Evolutionary conservation across 2,113 vertebrate species (phyloP).

Genomic region (Actinemys pallida): DNA sequence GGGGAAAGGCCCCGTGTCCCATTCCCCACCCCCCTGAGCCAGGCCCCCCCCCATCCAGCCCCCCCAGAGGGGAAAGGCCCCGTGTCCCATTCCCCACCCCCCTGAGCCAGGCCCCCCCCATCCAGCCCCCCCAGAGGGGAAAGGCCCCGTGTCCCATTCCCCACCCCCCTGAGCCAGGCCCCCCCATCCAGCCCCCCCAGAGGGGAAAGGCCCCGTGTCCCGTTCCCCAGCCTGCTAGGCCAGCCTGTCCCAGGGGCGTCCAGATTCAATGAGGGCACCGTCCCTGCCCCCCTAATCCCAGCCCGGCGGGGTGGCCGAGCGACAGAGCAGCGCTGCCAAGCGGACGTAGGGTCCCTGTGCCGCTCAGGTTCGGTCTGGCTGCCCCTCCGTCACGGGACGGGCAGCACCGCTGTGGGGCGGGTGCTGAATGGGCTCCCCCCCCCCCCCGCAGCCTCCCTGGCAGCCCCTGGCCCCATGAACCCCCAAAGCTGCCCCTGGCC

Average conservation of each 20-base stretch:
- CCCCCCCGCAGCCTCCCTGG: too few relatives aligned
- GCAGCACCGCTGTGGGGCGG: too few relatives aligned
- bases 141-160: rapidly evolving
- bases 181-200: background rate
- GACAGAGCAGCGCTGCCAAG: background rate
- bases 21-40: background rate
- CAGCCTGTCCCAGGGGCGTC: background rate
- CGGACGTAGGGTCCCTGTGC: background rate
- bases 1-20: background rate
- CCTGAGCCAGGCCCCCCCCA: too few relatives aligned
- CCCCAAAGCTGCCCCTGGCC: too few relatives aligned
- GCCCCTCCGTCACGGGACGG: too few relatives aligned
- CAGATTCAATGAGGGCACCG: background rate
- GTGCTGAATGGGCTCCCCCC: too few relatives aligned
- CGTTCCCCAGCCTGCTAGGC: background rate
- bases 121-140: background rate
- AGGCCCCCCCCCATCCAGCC: too few relatives aligned
- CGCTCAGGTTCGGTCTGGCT: too few relatives aligned
- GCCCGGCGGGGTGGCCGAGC: background rate
- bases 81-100: too few relatives aligned
- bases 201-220: background rate
- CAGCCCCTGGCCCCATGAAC: too few relatives aligned
- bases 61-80: background rate
- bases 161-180: background rate
- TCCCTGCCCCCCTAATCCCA: background rate